Conservation (phyloP, 2,888 invertebrate species). For the Melinaea marsaeus region DNA sequence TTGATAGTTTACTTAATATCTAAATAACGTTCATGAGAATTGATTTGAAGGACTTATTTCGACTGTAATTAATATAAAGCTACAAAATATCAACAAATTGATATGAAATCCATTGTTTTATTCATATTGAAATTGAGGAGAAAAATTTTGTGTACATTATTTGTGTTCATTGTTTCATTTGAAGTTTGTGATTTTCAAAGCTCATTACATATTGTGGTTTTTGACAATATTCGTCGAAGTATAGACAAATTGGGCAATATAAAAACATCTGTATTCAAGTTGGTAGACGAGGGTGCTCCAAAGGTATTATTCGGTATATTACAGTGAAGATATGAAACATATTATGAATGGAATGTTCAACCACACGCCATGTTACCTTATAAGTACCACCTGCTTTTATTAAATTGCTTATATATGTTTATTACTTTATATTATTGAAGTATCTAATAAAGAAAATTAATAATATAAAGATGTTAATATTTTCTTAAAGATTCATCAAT, state of each 20-base stretch:
- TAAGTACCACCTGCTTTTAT: conserved; percentile 17
- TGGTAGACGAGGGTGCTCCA: conserved; percentile 16
- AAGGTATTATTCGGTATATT: conserved; percentile 20
- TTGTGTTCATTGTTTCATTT: too few species aligned
- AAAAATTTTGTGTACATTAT: too few species aligned
- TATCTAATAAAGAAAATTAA: not conserved
- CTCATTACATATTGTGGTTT: not conserved
- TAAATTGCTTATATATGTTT: conserved; percentile 8
- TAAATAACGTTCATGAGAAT: not conserved
- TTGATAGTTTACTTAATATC: conserved; percentile 4
- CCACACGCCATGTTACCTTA: conserved; percentile 16
- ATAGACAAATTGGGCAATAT: conserved; percentile 17
- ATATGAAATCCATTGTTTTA: too few species aligned
- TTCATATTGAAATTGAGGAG: too few species aligned
- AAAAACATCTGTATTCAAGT: conserved; percentile 20
- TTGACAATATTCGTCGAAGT: conserved; percentile 4
- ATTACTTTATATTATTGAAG: not conserved
- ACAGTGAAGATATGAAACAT: conserved; percentile 23
- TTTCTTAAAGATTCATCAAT: too few species aligned
- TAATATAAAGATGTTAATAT: too few species aligned
- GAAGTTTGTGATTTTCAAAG: too few species aligned
- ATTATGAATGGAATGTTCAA: conserved; percentile 17
- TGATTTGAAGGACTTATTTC: too few species aligned
- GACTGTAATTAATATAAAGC: too few species aligned
- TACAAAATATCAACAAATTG: too few species aligned